A percentile compares a stretch with the other conserved stretches of the same genome.
These are phyloP conservation scores for Thalpophila matura DNA, from an alignment of 2,888 invertebrate genomes.

Conservation along the genomic window DNA sequence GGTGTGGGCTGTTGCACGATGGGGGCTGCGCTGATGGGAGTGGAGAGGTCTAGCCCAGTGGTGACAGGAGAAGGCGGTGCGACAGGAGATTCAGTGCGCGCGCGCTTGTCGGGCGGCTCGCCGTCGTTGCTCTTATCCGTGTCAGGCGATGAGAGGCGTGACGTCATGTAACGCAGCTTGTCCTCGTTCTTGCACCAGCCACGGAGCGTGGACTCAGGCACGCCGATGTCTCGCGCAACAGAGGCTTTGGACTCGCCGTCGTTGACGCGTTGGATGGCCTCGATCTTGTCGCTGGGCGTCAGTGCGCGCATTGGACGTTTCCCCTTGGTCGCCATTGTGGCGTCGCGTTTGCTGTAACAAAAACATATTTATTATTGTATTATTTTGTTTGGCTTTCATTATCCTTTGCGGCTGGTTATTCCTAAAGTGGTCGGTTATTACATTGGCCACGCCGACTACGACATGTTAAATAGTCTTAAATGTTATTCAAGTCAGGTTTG, in stretches of 20 bases:
- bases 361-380: constrained; percentile 33
- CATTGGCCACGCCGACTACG: neutral
- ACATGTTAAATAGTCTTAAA: constrained; percentile 5
- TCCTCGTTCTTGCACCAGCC: constrained; percentile 97
- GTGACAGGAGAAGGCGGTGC: constrained; percentile 76
- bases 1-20: constrained; percentile 69
- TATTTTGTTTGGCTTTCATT: constrained; percentile 17
- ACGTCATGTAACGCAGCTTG: constrained; percentile 93
- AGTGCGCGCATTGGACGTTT: constrained; percentile 95
- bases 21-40: constrained; percentile 67
- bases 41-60: constrained; percentile 84
- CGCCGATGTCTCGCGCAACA: constrained; percentile 96
- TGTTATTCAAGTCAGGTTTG: constrained; percentile 25
- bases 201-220: constrained; percentile 96
- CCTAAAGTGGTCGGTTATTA: constrained; percentile 24
- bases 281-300: constrained; percentile 94
- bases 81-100: constrained; percentile 83
- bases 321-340: constrained; percentile 92
- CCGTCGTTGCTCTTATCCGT: constrained; percentile 91
- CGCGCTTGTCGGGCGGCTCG: constrained; percentile 84
- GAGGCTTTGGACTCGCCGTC: constrained; percentile 96
- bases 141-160: constrained; percentile 93
- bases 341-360: constrained; percentile 83
- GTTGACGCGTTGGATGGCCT: constrained; percentile 95
- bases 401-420: constrained; percentile 19